phyloP scores from a whole-genome alignment of 2,113 vertebrate species.

The Tragelaphus strepsiceros region DNA sequence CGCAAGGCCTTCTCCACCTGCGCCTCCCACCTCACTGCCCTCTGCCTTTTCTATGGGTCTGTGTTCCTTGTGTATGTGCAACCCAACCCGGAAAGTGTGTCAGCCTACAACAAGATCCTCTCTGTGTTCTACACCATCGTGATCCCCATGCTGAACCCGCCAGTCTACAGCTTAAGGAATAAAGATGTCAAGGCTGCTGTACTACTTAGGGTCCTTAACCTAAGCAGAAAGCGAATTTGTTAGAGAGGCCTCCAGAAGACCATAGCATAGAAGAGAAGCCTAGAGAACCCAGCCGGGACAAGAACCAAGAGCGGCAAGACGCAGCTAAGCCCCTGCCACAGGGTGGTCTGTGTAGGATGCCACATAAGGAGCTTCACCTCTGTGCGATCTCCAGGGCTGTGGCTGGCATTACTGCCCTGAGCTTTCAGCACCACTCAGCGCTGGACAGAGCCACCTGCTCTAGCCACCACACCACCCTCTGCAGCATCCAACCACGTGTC shows the following conservation, averaged over 20 bases:
- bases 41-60: neutral
- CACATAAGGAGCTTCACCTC: neutral
- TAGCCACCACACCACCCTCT: neutral
- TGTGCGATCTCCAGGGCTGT: fast-evolving
- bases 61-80: neutral
- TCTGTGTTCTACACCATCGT: neutral
- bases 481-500: neutral
- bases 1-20: neutral
- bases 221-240: neutral
- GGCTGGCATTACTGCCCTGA: neutral
- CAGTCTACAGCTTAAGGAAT: neutral
- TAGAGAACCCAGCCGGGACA: neutral
- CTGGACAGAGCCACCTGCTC: neutral
- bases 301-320: neutral
- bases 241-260: neutral
- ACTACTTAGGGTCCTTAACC: neutral
- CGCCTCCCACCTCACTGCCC: neutral
- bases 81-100: neutral
- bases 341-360: neutral
- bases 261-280: neutral
- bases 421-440: neutral
- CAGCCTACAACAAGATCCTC: neutral
- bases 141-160: neutral
- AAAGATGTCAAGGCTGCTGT: neutral
- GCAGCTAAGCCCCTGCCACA: neutral